Percentiles rank a stretch among this genome's conserved stretches.
These are phyloP conservation scores for Hippolais icterina DNA, from an alignment of 2,113 vertebrate species.

Conservation along the genomic window DNA sequence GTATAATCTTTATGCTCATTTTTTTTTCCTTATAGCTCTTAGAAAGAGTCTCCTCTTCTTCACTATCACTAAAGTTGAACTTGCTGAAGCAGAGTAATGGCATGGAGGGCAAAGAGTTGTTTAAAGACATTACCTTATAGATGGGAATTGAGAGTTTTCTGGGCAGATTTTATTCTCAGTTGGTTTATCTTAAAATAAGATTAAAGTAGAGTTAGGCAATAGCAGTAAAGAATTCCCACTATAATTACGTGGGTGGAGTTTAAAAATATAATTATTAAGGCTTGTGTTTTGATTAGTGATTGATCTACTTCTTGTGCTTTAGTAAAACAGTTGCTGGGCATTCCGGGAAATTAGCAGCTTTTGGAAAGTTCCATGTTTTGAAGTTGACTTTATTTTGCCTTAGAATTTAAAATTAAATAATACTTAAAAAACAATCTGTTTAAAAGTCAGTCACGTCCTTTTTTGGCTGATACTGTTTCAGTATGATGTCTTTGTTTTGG, in stretches of 20 bases:
- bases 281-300: neutral
- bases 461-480: neutral
- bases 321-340: neutral
- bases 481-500: neutral
- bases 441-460: neutral
- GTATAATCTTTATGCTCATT: neutral
- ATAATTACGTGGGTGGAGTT: neutral
- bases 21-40: neutral
- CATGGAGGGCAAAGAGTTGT: neutral
- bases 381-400: neutral
- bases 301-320: neutral
- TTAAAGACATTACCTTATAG: neutral
- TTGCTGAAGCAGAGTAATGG: neutral
- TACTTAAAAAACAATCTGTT: neutral
- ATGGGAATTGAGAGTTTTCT: neutral
- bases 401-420: neutral
- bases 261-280: neutral
- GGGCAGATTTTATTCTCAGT: neutral
- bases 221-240: neutral
- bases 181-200: neutral
- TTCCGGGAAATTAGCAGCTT: neutral
- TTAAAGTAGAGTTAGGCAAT: neutral
- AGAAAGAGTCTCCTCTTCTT: neutral
- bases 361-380: neutral
- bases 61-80: neutral